Evolutionary conservation across 2,797 vertebrate species (phyloP).

Genomic region (Anableps anableps): DNA sequence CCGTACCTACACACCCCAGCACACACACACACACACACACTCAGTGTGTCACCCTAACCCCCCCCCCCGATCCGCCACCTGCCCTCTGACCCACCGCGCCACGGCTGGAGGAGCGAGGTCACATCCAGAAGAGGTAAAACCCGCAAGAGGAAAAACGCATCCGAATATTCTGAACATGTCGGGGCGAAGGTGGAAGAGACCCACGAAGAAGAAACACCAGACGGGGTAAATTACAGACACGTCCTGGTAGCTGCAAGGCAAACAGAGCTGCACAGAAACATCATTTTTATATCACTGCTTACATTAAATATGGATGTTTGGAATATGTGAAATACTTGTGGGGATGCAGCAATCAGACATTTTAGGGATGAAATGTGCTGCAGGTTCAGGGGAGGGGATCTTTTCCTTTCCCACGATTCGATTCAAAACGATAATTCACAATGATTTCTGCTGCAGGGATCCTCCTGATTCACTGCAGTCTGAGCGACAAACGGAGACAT

Average conservation of each 20-base stretch:
- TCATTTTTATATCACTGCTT: neutral
- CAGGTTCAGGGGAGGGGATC: no score
- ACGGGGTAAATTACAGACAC: neutral
- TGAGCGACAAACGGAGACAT: no score
- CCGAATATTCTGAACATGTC: neutral
- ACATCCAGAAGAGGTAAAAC: no score
- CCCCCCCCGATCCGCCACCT: slow-evolving; percentile 69
- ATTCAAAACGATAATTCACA: no score
- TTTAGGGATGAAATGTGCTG: neutral
- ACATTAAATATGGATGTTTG: neutral
- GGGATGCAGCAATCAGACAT: neutral
- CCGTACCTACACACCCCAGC: slow-evolving; percentile 26
- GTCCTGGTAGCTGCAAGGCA: neutral
- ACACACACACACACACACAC: slow-evolving; percentile 28
- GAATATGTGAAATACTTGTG: neutral
- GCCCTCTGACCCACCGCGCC: slow-evolving; percentile 73
- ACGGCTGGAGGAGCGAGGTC: no score
- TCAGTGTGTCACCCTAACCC: slow-evolving; percentile 43
- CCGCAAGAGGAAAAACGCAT: neutral
- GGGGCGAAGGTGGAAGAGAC: neutral
- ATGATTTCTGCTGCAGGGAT: no score
- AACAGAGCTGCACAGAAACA: neutral
- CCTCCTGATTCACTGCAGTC: no score
- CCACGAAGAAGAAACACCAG: neutral
- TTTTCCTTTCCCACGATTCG: no score